Conservation (phyloP, 1,140 invertebrate genomes). For the Drosophila ercepeae region DNA sequence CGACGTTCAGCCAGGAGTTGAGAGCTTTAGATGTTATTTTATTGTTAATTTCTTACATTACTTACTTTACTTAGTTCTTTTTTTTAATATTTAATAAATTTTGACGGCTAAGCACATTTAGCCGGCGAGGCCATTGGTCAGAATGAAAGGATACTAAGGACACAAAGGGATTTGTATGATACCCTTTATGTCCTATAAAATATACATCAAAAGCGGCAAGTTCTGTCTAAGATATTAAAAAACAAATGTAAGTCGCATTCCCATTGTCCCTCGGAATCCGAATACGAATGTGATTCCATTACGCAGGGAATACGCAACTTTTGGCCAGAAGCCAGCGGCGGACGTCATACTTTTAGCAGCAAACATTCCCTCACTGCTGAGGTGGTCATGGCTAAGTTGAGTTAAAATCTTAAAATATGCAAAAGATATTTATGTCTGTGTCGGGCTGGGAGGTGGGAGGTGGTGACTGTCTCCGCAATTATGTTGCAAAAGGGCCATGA, state of each 20-base stretch:
- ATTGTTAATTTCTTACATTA: too few relatives aligned
- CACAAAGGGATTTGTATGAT: too few relatives aligned
- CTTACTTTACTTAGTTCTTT: too few relatives aligned
- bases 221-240: too few relatives aligned
- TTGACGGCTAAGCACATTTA: too few relatives aligned
- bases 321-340: slow-evolving; percentile 59
- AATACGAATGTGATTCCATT: slow-evolving; percentile 24
- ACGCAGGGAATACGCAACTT: slow-evolving; percentile 38
- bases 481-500: slow-evolving; percentile 52
- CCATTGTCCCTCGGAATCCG: slow-evolving; percentile 5
- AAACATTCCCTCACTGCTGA: slow-evolving; percentile 56
- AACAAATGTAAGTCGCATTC: neutral
- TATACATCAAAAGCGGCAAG: too few relatives aligned
- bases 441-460: slow-evolving; percentile 37
- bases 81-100: too few relatives aligned
- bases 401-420: slow-evolving; percentile 72
- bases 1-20: too few relatives aligned
- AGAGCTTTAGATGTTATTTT: too few relatives aligned
- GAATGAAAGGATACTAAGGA: too few relatives aligned
- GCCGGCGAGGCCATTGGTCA: too few relatives aligned
- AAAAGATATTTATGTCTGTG: slow-evolving; percentile 25
- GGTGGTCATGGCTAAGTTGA: slow-evolving; percentile 69
- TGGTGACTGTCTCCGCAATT: slow-evolving; percentile 40
- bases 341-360: slow-evolving; percentile 68
- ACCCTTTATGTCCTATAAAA: too few relatives aligned